Base-by-base conservation (phyloP, 2,888 invertebrate genomes). In the Drosophila paracracens region DNA sequence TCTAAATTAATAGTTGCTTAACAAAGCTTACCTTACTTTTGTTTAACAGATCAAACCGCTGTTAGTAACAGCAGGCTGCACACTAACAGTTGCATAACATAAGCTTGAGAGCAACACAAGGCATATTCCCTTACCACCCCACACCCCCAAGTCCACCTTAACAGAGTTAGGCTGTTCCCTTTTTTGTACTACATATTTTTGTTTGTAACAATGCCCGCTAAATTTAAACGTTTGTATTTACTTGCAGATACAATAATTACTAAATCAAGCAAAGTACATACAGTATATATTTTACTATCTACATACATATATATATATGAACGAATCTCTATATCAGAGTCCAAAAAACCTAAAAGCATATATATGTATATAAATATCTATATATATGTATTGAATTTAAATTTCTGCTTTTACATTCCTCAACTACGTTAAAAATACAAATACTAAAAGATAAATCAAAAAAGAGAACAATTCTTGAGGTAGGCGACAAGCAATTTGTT, bases 191-290 rank as follows among this genome's bases (percentile, higher is more conserved):
- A 40, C 16, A 35, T 67, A 63, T 40, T 18, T 29, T 60, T 64
- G 51, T 73, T 18, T 74, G 52, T 68, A 46, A 68, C 40, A 61
- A 79, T 71, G 67, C 62, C 73, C 72, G 82, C 83, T 85, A 85
- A 87, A 88, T 81, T 80, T 76, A 82, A 88, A 83, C 81, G 72
- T 91, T 89, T 92, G 88, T 91, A 83, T 92, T 86, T 92, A 88
- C 86, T 92, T 92, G 83, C 92, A 92, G 92, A 92, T 92, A 91
- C 83, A 89, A 89, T 84, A 90, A 92, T 91, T 92, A 91, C 88
- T 91, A 91, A 89, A 72, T 81, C 83, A 88, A 82, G 71, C 76
- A 71, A 85, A 82, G 63, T 77, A 81, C 73, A 83, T 70, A 74
- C 68, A 79, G 72, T 80, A 38, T 56, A 76, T 85, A 89, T 84